phyloP scores from a whole-genome alignment of 2,797 vertebrate genomes.

The Enteromius fasciolatus region DNA sequence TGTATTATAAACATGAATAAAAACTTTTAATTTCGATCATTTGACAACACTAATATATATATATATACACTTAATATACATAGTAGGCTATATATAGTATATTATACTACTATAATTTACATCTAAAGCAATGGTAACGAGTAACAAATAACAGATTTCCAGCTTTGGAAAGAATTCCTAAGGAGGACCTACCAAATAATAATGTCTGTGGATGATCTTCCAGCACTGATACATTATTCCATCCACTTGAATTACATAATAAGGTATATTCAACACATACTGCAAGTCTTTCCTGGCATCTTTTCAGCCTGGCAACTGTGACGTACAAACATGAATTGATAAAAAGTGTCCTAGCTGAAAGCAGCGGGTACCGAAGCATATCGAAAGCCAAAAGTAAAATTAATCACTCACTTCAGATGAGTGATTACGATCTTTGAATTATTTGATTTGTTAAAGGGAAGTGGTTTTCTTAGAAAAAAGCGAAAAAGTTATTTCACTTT shows the following conservation, averaged over 20 bases:
- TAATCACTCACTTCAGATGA: neutral
- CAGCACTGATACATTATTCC: neutral
- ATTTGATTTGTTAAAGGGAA: slow-evolving; percentile 1
- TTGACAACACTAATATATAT: no score
- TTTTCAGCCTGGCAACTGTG: neutral
- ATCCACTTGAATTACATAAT: neutral
- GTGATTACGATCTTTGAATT: neutral
- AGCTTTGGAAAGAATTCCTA: neutral
- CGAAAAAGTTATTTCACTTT: neutral
- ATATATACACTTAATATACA: no score
- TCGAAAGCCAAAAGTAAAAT: neutral
- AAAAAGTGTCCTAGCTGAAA: neutral
- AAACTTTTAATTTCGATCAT: no score
- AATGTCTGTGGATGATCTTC: slow-evolving; percentile 2
- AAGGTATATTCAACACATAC: neutral
- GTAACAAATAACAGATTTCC: neutral
- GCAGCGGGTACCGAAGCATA: neutral
- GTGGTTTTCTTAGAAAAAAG: neutral
- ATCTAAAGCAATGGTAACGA: neutral
- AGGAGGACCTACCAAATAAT: neutral
- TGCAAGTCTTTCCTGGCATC: slow-evolving; percentile 1
- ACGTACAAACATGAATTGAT: neutral
- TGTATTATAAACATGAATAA: no score
- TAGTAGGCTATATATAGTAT: no score
- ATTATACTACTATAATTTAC: no score